Percentiles rank a stretch among this genome's conserved stretches.
Conservation (phyloP, 2,888 invertebrate genomes). For the Macrophya annulata region DNA sequence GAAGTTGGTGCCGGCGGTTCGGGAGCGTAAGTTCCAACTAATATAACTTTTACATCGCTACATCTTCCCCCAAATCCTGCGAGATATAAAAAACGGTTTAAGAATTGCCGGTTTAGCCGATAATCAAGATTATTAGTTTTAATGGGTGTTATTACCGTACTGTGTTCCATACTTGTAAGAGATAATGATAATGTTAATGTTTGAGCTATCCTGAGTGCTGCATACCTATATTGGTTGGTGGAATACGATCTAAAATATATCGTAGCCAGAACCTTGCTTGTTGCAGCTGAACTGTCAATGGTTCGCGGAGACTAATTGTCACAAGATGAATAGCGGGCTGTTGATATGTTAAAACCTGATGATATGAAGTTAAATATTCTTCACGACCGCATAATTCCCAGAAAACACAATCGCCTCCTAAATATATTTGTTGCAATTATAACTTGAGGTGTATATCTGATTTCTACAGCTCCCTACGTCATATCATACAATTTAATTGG, state of each 20-base stretch:
- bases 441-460: constrained; percentile 45
- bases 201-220: constrained; percentile 47
- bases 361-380: constrained; percentile 86
- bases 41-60: constrained; percentile 74
- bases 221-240: constrained; percentile 83
- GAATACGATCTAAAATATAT: constrained; percentile 86
- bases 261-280: constrained; percentile 89
- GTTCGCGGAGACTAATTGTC: constrained; percentile 86
- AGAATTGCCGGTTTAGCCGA: background rate
- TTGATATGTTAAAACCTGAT: constrained; percentile 84
- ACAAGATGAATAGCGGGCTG: constrained; percentile 83
- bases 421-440: constrained; percentile 64
- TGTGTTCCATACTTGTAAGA: background rate
- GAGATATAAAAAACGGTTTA: background rate
- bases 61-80: constrained; percentile 76
- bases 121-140: background rate
- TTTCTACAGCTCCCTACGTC: background rate
- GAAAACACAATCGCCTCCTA: constrained; percentile 81
- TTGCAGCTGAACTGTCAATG: constrained; percentile 85
- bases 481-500: background rate
- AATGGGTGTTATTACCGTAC: background rate
- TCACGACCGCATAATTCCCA: constrained; percentile 92
- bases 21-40: constrained; percentile 78
- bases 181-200: background rate
- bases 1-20: constrained; percentile 74